Evolutionary conservation across 2,113 vertebrate genomes (phyloP), one percentile per base, ranked within the genome.

Genomic region (Geococcyx californianus): DNA sequence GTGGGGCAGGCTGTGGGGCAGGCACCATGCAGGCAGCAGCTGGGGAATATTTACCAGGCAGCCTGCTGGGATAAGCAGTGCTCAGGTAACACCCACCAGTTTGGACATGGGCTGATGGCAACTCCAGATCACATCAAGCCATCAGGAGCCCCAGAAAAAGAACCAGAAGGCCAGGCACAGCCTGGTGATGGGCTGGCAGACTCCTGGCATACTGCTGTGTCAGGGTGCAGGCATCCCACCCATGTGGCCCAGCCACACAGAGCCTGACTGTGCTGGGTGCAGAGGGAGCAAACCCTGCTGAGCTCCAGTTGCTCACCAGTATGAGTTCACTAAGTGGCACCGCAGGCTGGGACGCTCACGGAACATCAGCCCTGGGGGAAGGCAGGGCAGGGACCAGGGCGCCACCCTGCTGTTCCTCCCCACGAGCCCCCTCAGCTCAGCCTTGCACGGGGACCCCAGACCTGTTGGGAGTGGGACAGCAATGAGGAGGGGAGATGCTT

Each of bases 341-440:
- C 15, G 1, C 2, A 40, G 29, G 33, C 3, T 47, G 33, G 60
- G 44, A 55, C 42, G 69, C 64, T 36, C 64, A 51, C 0, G 2
- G 49, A 51, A 21, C 60, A 62, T 51, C 59, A 77, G 33, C 28
- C 11, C 24, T 33, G 21, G 29, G 24, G 40, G 16, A 74, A 52
- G 19, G 34, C 17, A 0, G 4, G 26, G 58, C 67, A 86, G 34
- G 38, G 54, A 59, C 2, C 6, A 10, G 26, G 49, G 34, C 1
- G 1, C 47, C 79, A 74, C 18, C 72, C 67, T 12, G 15, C 26
- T 18, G 40, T 33, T 62, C 19, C 21, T 68, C 24, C 13, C 18
- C 20, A 15, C 0, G 1, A 55, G 54, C 17, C 11, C 24, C 64
- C n/a, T 7, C 40, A 42, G 9, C 0, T 0, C 29, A 29, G 69